Evolutionary conservation across 2,888 invertebrate genomes (phyloP).

Genomic region (Amphipoea lucens): DNA sequence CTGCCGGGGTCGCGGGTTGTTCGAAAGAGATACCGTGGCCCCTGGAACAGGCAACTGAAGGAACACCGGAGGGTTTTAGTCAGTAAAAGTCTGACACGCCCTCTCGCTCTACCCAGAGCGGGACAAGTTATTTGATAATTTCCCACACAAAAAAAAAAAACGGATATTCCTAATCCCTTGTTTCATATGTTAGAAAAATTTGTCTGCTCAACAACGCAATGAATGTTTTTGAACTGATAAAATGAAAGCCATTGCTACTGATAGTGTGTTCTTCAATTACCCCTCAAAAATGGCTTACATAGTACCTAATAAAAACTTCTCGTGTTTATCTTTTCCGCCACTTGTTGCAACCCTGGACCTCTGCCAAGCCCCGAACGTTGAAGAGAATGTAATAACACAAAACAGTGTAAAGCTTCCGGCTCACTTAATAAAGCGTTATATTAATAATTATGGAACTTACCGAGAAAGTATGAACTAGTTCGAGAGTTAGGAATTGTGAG

Average conservation of each 20-base stretch:
- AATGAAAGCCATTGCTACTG: not conserved
- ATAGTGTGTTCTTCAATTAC: not conserved
- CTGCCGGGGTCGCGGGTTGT: too few relatives aligned
- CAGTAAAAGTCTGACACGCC: too few relatives aligned
- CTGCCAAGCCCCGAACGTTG: slow-evolving; percentile 11
- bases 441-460: slow-evolving; percentile 52
- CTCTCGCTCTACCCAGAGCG: too few relatives aligned
- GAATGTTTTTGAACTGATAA: too few relatives aligned
- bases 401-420: slow-evolving; percentile 10
- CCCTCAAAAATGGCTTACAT: not conserved
- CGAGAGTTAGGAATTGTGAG: slow-evolving; percentile 44
- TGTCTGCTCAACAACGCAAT: too few relatives aligned
- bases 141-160: too few relatives aligned
- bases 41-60: too few relatives aligned
- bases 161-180: too few relatives aligned
- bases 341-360: slow-evolving; percentile 39
- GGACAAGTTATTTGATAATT: too few relatives aligned
- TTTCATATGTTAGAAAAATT: not conserved
- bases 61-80: too few relatives aligned
- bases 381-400: slow-evolving; percentile 26
- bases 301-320: not conserved
- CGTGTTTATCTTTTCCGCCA: not conserved
- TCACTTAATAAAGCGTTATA: slow-evolving; percentile 36
- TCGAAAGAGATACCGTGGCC: too few relatives aligned
- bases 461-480: slow-evolving; percentile 44